These are phyloP conservation scores for Clarias laeviceps DNA, from an alignment of 2,797 vertebrate species.

Conservation along the genomic window DNA sequence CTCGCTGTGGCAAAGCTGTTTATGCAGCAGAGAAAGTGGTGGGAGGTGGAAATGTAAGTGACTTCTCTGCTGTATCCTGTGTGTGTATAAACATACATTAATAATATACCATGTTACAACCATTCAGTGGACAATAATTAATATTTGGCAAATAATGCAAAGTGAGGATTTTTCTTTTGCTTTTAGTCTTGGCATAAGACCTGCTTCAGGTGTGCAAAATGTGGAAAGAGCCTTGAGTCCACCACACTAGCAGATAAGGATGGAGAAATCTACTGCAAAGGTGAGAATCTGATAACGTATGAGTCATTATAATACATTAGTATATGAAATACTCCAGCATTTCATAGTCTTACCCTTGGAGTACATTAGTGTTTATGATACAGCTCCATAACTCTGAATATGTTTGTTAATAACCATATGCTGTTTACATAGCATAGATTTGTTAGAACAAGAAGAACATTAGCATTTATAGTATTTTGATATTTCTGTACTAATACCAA, in stretches of 20 bases:
- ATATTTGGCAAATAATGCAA: neutral
- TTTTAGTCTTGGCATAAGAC: constrained; percentile 92
- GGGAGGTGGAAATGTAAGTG: constrained; percentile 90
- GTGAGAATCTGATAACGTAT: constrained; percentile 52
- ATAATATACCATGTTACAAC: neutral
- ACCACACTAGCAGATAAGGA: constrained; percentile 95
- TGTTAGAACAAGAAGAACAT: neutral
- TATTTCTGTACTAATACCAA: neutral
- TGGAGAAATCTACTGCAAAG: constrained; percentile 92
- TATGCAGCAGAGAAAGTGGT: constrained; percentile 95
- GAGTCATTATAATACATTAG: neutral
- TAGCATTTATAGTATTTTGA: neutral
- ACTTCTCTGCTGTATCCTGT: neutral
- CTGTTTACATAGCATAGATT: too few relatives aligned
- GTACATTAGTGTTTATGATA: neutral
- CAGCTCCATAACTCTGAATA: neutral
- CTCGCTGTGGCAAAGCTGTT: constrained; percentile 85
- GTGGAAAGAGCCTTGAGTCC: constrained; percentile 95
- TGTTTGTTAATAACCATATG: neutral
- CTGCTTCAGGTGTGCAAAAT: constrained; percentile 96
- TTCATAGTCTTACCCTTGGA: neutral
- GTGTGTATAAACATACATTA: neutral
- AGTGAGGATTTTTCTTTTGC: neutral
- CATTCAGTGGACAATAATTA: neutral
- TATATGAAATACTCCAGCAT: neutral